phyloP scores from a whole-genome alignment of 2,113 vertebrate species.

The Polypterus bichir region DNA sequence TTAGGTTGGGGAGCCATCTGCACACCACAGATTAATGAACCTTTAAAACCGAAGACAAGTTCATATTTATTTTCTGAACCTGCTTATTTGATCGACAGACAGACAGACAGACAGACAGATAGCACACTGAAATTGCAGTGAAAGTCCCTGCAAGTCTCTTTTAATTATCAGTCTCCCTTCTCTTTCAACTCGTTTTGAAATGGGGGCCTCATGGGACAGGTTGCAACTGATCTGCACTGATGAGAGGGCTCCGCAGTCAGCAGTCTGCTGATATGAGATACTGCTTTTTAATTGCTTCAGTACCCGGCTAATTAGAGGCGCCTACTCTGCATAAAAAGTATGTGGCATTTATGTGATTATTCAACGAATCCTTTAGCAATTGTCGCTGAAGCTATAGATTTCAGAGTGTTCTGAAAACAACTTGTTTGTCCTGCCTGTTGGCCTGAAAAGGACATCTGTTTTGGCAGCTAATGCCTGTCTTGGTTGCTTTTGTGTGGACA shows the following conservation, averaged over 20 bases:
- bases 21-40: too few relatives aligned
- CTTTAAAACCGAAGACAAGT: too few relatives aligned
- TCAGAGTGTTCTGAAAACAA: not conserved
- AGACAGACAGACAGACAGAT: too few relatives aligned
- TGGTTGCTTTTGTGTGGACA: constrained; percentile 12
- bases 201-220: not conserved
- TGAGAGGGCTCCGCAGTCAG: not conserved
- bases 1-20: too few relatives aligned
- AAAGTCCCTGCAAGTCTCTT: not conserved
- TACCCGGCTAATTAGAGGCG: not conserved
- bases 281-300: not conserved
- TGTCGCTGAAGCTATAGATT: not conserved
- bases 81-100: too few relatives aligned
- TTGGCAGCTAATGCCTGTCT: constrained; percentile 10
- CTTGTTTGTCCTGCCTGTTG: constrained; percentile 8
- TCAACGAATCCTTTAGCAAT: constrained; percentile 10
- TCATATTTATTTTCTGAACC: too few relatives aligned
- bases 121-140: too few relatives aligned
- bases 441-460: constrained; percentile 17
- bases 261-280: not conserved
- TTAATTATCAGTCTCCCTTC: not conserved
- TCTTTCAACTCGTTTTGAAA: not conserved
- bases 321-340: not conserved
- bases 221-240: not conserved
- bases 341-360: not conserved